Evolutionary conservation across 2,888 invertebrate species (phyloP).

Genomic region (Noctua pronuba): DNA sequence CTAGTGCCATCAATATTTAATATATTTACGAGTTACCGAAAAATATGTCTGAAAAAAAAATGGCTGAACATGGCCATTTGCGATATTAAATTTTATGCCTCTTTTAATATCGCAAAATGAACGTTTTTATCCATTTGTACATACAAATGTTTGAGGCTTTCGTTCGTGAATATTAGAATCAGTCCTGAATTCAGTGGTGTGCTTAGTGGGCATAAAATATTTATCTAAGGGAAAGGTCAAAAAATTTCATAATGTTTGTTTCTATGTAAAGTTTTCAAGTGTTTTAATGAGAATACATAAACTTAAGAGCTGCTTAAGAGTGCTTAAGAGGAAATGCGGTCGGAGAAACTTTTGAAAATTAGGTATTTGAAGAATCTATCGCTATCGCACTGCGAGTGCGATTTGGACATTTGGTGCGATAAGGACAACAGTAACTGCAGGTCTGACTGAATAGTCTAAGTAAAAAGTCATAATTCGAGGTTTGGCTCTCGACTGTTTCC

Average conservation of each 20-base stretch:
- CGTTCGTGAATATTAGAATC: conserved; percentile 39
- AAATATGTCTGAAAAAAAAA: conserved; percentile 31
- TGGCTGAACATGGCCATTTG: conserved; percentile 49
- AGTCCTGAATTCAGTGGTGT: conserved; percentile 7
- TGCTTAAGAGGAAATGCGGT: too few species aligned
- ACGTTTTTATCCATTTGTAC: conserved; percentile 45
- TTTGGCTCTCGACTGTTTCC: too few species aligned
- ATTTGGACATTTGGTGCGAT: too few species aligned
- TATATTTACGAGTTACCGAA: conserved; percentile 21
- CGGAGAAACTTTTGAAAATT: too few species aligned
- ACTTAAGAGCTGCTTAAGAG: too few species aligned
- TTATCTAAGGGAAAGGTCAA: neutral
- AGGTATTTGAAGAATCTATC: too few species aligned
- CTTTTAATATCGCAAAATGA: conserved; percentile 53
- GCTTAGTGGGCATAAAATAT: conserved; percentile 28
- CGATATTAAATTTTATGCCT: conserved; percentile 58
- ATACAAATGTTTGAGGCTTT: conserved; percentile 40
- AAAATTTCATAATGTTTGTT: neutral
- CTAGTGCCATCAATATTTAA: conserved; percentile 20
- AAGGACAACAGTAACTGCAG: too few species aligned
- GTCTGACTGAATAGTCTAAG: too few species aligned
- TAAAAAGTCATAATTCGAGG: too few species aligned
- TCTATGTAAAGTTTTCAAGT: neutral
- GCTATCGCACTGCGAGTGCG: too few species aligned
- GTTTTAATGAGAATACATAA: neutral